Evolutionary conservation across 2,797 vertebrate genomes (phyloP), one percentile per base, ranked within the genome.

Genomic region (Falco naumanni): DNA sequence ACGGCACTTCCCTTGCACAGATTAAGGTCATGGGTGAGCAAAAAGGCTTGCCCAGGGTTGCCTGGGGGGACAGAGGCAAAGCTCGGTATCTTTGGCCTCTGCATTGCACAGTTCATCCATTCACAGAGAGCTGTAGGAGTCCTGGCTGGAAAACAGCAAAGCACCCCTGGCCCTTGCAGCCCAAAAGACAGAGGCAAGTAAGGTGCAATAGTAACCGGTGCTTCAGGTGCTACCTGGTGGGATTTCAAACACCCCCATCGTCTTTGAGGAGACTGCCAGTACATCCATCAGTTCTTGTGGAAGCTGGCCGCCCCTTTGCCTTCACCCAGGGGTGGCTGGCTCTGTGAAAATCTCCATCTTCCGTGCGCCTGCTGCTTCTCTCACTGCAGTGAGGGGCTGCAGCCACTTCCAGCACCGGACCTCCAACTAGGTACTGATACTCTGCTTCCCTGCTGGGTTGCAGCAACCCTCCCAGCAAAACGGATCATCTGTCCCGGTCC

Each of bases 71-170:
- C 77, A 65, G 24, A 72, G 26, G 45, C 21, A 78, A 37, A 78
- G 29, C 17, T 48, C 4, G 2, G 8, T 9, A 17, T 14, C 47
- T 66, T 22, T 74, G 87, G 29, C 51, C 29, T 54, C 51, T 66
- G 47, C 0, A 0, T 15, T 66, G 31, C 74, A 48, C 4, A 2
- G 31, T 39, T 82, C 71, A 20, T 63, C 37, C 2, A 0, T 34
- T 63, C 56, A 33, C 9, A n/a, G 80, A 89, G 4, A 66, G 26
- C 4, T 4, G 34, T 2, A 8, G n/a, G 28, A 29, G 31, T 41
- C 45, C 50, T 64, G 90, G 21, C 16, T 71, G 60, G 65, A 45
- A 71, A 89, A 13, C 16, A 61, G 37, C 37, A 54, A 34, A 64
- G 18, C 29, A 25, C 9, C 43, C 47, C 41, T 18, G 18, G 50